phyloP scores from a whole-genome alignment of 1,140 invertebrate species.

The Lucilia sericata region DNA sequence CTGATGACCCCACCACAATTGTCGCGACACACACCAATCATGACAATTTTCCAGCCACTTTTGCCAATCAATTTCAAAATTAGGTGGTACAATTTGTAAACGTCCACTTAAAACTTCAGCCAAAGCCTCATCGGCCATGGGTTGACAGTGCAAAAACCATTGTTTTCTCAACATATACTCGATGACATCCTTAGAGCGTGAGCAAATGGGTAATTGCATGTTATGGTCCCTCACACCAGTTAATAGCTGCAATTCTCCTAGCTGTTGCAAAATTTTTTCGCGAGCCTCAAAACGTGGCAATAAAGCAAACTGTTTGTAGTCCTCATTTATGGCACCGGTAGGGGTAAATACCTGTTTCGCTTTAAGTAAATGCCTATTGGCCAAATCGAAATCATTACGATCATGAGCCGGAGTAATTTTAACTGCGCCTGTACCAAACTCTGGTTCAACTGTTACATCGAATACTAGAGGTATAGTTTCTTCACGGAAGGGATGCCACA shows the following conservation, averaged over 20 bases:
- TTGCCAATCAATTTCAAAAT: slow-evolving; percentile 82
- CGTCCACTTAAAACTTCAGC: slow-evolving; percentile 77
- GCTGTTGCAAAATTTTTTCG: slow-evolving; percentile 74
- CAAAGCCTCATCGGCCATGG: slow-evolving; percentile 78
- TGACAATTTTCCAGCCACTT: slow-evolving; percentile 84
- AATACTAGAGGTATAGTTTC: slow-evolving; percentile 85
- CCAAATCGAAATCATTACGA: slow-evolving; percentile 87
- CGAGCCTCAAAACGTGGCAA: slow-evolving; percentile 87
- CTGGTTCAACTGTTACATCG: slow-evolving; percentile 85
- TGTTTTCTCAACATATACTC: slow-evolving; percentile 92
- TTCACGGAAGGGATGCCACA: slow-evolving; percentile 83
- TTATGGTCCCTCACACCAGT: slow-evolving; percentile 78
- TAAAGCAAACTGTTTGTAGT: slow-evolving; percentile 73
- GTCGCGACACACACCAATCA: slow-evolving; percentile 98
- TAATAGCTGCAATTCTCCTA: slow-evolving; percentile 78
- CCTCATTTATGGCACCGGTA: slow-evolving; percentile 78
- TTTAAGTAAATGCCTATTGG: slow-evolving; percentile 80
- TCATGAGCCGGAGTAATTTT: slow-evolving; percentile 99
- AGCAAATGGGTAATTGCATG: slow-evolving; percentile 91
- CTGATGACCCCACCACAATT: slow-evolving; percentile 98
- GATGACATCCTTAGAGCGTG: slow-evolving; percentile 93
- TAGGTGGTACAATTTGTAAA: slow-evolving; percentile 83
- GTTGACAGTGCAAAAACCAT: slow-evolving; percentile 86
- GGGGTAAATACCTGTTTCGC: slow-evolving; percentile 84
- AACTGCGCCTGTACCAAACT: slow-evolving; percentile 95